Percentiles rank a stretch among this genome's conserved stretches.
Conservation (phyloP, 2,888 invertebrate species). For the Sabatieria punctata region DNA sequence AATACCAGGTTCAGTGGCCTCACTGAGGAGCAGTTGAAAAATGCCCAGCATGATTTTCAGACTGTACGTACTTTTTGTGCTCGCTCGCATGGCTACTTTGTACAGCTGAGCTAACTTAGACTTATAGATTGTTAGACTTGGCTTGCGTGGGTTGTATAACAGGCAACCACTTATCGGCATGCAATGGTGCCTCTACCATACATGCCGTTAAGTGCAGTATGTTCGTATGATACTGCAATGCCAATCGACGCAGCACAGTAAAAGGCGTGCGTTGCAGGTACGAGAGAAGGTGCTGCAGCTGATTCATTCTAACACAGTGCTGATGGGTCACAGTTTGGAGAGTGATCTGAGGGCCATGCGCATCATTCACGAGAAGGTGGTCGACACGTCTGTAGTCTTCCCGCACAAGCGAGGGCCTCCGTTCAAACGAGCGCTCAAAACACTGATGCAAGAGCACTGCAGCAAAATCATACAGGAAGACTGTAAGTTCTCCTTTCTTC, state of each 20-base stretch:
- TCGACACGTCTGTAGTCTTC: conserved; percentile 83
- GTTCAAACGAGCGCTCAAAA: conserved; percentile 69
- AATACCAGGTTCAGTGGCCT: conserved; percentile 84
- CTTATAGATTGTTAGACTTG: too few species aligned
- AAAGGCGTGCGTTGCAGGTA: conserved; percentile 13
- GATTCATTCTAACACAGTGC: conserved; percentile 71
- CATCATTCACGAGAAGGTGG: conserved; percentile 45
- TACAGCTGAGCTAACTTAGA: too few species aligned
- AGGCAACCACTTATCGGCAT: too few species aligned
- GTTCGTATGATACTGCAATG: too few species aligned
- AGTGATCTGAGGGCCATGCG: conserved; percentile 86
- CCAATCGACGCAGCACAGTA: background rate
- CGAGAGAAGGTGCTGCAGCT: conserved; percentile 74
- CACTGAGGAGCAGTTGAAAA: conserved; percentile 60
- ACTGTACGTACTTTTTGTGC: too few species aligned
- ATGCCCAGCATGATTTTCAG: conserved; percentile 60
- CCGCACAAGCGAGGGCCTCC: conserved; percentile 86
- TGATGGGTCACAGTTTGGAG: conserved; percentile 94
- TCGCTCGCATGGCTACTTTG: too few species aligned
- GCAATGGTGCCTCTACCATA: too few species aligned
- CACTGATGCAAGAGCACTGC: conserved; percentile 64
- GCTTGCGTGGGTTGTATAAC: too few species aligned
- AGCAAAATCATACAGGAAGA: conserved; percentile 78
- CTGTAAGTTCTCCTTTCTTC: too few species aligned
- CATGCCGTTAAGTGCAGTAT: too few species aligned